Conservation (phyloP, 2,797 vertebrate genomes). For the Onychomys arenicola region DNA sequence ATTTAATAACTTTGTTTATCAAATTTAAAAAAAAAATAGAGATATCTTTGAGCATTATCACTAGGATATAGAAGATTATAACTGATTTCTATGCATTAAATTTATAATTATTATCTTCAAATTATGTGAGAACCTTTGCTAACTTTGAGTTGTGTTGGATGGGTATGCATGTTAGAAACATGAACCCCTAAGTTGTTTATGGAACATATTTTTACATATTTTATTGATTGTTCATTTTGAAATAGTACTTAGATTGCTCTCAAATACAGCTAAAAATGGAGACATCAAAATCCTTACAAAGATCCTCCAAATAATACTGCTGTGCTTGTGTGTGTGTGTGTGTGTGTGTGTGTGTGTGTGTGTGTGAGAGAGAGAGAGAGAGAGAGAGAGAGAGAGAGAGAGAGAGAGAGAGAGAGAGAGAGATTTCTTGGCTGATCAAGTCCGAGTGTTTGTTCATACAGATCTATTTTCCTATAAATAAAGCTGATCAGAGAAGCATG, state of each 20-base stretch:
- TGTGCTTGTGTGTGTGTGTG: constrained; percentile 15
- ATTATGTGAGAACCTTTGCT: background rate
- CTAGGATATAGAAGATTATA: background rate
- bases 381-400: too few species aligned
- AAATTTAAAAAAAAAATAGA: background rate
- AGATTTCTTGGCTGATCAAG: constrained; percentile 84
- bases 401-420: too few species aligned
- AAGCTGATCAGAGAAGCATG: constrained; percentile 89
- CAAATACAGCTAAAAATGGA: constrained; percentile 68
- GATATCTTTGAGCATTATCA: constrained; percentile 23
- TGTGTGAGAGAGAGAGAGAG: too few species aligned
- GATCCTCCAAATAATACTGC: constrained; percentile 81
- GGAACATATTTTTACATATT: constrained; percentile 34
- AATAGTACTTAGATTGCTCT: constrained; percentile 81
- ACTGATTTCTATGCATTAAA: constrained; percentile 33
- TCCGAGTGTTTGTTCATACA: constrained; percentile 85
- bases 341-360: too few species aligned
- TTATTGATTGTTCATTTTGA: constrained; percentile 60
- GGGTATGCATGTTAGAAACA: constrained; percentile 10
- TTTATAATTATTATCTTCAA: constrained; percentile 34
- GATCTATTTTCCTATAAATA: constrained; percentile 88
- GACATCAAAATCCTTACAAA: constrained; percentile 75
- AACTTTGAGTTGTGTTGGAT: constrained; percentile 16
- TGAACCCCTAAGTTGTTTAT: background rate
- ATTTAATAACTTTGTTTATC: background rate